These are phyloP conservation scores for Syngnathoides biaculeatus DNA, from an alignment of 2,113 vertebrate genomes.

Conservation along the genomic window DNA sequence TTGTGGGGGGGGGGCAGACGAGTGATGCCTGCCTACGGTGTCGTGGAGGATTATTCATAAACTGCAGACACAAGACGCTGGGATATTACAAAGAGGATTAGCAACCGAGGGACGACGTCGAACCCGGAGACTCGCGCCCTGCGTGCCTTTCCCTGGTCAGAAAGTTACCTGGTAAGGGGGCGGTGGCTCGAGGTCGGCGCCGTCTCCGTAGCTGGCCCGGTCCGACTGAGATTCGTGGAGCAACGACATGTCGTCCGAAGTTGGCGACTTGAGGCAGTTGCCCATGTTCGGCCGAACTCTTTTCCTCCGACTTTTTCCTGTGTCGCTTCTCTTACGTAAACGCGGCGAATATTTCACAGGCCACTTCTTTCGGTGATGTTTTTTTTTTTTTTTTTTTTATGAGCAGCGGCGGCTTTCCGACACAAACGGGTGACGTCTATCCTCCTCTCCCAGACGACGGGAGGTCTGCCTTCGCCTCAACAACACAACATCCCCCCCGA, in stretches of 20 bases:
- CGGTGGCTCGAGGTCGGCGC: slow-evolving; percentile 88
- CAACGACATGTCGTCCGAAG: slow-evolving; percentile 95
- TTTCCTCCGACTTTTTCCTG: slow-evolving; percentile 4
- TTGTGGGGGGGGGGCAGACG: no score
- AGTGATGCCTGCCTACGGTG: not conserved
- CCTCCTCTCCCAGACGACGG: slow-evolving; percentile 55
- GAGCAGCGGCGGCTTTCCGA: slow-evolving; percentile 23
- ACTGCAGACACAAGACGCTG: slow-evolving; percentile 5
- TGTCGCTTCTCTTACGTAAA: slow-evolving; percentile 20
- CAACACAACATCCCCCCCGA: slow-evolving; percentile 68
- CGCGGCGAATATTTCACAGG: slow-evolving; percentile 4
- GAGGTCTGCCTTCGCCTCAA: slow-evolving; percentile 54
- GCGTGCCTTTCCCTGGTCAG: not conserved
- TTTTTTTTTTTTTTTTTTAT: not conserved
- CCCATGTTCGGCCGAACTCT: slow-evolving; percentile 76
- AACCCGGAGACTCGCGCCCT: not conserved
- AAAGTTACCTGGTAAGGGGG: slow-evolving; percentile 90
- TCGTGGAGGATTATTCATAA: slow-evolving; percentile 11
- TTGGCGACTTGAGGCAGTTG: slow-evolving; percentile 94
- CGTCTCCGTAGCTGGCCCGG: slow-evolving; percentile 90
- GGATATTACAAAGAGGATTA: slow-evolving; percentile 61
- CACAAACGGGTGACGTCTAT: slow-evolving; percentile 43
- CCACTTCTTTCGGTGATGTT: slow-evolving; percentile 8
- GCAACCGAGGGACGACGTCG: slow-evolving; percentile 25
- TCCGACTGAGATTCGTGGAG: slow-evolving; percentile 95